These are phyloP conservation scores for Heliocidaris tuberculata DNA, from an alignment of 35 echinoderm and acorn worm genomes.

Conservation along the genomic window DNA sequence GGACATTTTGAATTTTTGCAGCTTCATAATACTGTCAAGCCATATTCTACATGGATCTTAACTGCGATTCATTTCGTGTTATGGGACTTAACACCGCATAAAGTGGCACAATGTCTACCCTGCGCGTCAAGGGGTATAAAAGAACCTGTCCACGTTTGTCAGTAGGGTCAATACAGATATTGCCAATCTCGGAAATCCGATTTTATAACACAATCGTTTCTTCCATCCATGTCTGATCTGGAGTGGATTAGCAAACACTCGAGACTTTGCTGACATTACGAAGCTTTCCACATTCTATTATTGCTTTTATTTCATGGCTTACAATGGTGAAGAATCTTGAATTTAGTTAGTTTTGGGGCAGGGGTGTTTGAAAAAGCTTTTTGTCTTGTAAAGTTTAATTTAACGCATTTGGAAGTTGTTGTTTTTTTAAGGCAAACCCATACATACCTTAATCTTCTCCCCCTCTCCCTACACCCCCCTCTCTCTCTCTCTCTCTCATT, in stretches of 20 bases:
- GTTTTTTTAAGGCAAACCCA: too few relatives aligned
- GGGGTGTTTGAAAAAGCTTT: neutral
- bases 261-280: neutral
- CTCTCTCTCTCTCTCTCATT: too few relatives aligned
- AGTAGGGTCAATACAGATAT: neutral
- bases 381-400: too few relatives aligned
- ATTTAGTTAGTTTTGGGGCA: neutral
- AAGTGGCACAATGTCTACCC: too few relatives aligned
- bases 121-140: neutral
- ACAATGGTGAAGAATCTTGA: neutral
- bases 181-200: conserved; percentile 14
- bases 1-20: too few relatives aligned
- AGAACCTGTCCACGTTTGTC: neutral
- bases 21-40: too few relatives aligned
- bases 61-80: too few relatives aligned
- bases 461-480: too few relatives aligned
- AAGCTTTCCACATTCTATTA: neutral
- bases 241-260: neutral
- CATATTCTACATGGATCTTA: too few relatives aligned
- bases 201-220: neutral
- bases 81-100: too few relatives aligned
- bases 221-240: neutral
- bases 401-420: too few relatives aligned
- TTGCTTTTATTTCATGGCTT: neutral
- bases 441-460: too few relatives aligned